Evolutionary conservation across 2,888 invertebrate genomes (phyloP).

Genomic region (Flexamia atlantica): DNA sequence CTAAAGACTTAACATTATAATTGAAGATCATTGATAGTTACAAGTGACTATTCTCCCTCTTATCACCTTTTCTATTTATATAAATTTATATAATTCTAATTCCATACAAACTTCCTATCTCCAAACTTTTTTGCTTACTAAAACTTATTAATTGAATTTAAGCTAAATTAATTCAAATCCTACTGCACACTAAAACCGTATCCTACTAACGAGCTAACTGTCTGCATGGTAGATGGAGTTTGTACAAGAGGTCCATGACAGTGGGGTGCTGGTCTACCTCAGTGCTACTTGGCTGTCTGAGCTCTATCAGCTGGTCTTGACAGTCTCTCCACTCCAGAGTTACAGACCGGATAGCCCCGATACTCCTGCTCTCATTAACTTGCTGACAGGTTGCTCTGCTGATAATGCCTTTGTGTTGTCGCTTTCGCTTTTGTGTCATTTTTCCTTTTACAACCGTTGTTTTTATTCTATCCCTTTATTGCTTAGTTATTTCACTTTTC

Average conservation of each 20-base stretch:
- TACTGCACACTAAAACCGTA: not conserved
- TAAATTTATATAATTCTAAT: too few relatives aligned
- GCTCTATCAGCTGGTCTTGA: conserved; percentile 91
- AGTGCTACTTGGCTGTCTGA: conserved; percentile 97
- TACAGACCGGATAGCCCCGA: conserved; percentile 76
- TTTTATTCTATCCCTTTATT: not conserved
- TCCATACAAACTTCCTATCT: too few relatives aligned
- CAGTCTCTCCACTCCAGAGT: conserved; percentile 83
- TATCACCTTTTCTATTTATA: too few relatives aligned
- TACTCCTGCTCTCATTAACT: conserved; percentile 83
- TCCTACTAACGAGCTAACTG: not conserved
- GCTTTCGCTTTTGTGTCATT: conserved; percentile 9
- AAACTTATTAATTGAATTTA: too few relatives aligned
- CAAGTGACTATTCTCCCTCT: too few relatives aligned
- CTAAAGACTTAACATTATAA: too few relatives aligned
- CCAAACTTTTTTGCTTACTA: too few relatives aligned
- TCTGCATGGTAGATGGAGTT: conserved; percentile 84
- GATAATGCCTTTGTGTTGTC: not conserved
- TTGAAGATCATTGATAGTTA: too few relatives aligned
- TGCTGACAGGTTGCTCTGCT: conserved; percentile 82
- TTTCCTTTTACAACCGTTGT: not conserved
- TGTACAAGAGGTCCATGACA: conserved; percentile 94
- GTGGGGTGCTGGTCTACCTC: conserved; percentile 94
- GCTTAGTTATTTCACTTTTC: too few relatives aligned
- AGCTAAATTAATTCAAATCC: too few relatives aligned